Base-by-base conservation (phyloP, 2,113 vertebrate species). In the Paratilapia polleni region DNA sequence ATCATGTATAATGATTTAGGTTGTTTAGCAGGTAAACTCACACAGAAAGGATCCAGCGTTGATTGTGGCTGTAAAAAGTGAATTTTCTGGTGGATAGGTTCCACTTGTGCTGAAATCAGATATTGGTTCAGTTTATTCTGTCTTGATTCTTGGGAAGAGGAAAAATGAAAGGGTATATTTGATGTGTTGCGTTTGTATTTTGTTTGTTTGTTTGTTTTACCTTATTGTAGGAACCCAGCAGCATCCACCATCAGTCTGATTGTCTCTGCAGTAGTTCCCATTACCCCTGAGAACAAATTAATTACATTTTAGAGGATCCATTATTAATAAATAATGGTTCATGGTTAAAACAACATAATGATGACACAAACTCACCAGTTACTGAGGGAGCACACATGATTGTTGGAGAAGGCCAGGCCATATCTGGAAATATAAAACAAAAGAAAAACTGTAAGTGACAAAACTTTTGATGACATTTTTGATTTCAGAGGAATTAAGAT, bases 171-270 rank as follows among this genome's bases (percentile, higher is more conserved):
- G 4, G 11, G 17, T 52, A 24, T 12, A 17, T 70, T 8, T 24
- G 41, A 8, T 20, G 10, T 56, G 7, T 14, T 12, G 4, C 3
- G 6, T 57, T 61, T 5, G 11, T 4, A 4, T 43, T 43, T 43
- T 10, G 8, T 43, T 43, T 14, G 1, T 4, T 43, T 43, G 3
- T 43, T 34, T 6, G 4, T 20, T 61, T 89, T 87, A 96, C 96
- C 96, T 96, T 84, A 96, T 95, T 13, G 95, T 96, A 3, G 96
- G 96, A 74, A 84, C 83, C 1, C 2, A 19, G 81, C 96, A 96
- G 66, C 96, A 96, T 15, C 3, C 77, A 9, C 3, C 68, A 14
- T n/a, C 43, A 4, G 94, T 84, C 5, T 41, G 6, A 81, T 96
- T 96, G 24, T 8, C 19, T 6, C 1, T 68, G 88, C 96, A 96